A percentile compares a stretch with the other conserved stretches of the same genome.
Evolutionary conservation across 2,797 vertebrate species (phyloP).

Genomic region (Syngnathus rostellatus): DNA sequence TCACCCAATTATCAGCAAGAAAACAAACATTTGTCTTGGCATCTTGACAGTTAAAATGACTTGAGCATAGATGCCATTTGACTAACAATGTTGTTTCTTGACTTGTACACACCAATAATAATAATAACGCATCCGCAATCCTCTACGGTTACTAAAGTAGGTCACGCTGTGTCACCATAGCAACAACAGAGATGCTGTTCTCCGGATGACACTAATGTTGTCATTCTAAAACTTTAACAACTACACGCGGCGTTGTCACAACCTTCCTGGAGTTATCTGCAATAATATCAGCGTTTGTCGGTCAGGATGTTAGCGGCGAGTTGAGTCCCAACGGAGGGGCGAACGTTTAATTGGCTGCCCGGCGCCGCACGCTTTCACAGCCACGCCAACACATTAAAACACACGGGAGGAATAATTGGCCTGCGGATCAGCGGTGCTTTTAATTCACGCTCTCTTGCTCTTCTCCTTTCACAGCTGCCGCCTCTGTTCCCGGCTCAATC

Average conservation of each 20-base stretch:
- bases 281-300: conserved; percentile 62
- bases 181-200: conserved; percentile 2
- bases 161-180: conserved; percentile 1
- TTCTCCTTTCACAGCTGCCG: conserved; percentile 11
- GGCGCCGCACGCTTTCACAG: conserved; percentile 30
- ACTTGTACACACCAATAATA: neutral
- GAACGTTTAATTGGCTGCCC: conserved; percentile 50
- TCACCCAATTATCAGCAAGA: neutral
- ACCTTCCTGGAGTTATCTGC: conserved; percentile 42
- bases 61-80: neutral
- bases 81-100: neutral
- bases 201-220: neutral
- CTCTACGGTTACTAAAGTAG: neutral
- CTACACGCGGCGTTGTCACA: conserved; percentile 14
- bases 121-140: neutral
- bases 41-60: neutral
- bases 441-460: conserved; percentile 37
- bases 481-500: conserved; percentile 17
- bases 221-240: conserved; percentile 16
- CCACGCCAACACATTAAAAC: conserved; percentile 43
- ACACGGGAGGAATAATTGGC: conserved; percentile 58
- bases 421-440: conserved; percentile 40
- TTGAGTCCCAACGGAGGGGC: conserved; percentile 42
- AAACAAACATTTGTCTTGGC: neutral
- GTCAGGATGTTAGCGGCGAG: conserved; percentile 42